Evolutionary conservation across 1,140 invertebrate genomes (phyloP).

Genomic region (Drosophila subpulchrella): DNA sequence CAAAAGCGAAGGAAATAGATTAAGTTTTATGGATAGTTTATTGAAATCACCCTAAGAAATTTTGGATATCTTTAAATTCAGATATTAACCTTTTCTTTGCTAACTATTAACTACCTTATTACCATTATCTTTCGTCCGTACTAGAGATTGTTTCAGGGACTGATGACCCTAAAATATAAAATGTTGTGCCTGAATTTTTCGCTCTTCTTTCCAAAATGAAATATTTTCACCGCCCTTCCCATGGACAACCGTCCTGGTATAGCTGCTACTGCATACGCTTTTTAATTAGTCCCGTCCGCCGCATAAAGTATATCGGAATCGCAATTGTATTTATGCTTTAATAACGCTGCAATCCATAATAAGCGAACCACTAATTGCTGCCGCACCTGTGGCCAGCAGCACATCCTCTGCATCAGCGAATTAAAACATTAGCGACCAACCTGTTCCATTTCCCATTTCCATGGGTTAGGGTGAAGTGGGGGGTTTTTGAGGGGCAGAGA

Average conservation of each 20-base stretch:
- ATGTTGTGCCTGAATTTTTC: neutral
- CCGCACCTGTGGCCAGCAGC: constrained; percentile 36
- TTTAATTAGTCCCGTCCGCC: constrained; percentile 26
- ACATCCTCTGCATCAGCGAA: constrained; percentile 53
- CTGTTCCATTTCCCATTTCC: constrained; percentile 57
- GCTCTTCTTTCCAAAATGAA: neutral
- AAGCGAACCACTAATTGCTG: constrained; percentile 43
- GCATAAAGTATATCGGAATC: constrained; percentile 40
- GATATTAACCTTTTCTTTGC: too few species aligned
- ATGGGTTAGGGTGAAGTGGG: neutral
- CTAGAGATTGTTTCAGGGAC: too few species aligned
- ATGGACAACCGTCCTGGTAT: neutral
- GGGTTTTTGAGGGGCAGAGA: constrained; percentile 3
- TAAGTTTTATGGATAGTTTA: too few species aligned
- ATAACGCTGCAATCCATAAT: constrained; percentile 36
- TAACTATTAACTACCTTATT: too few species aligned
- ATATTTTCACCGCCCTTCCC: neutral
- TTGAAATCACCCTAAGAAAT: too few species aligned
- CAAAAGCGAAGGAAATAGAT: too few species aligned
- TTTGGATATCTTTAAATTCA: too few species aligned
- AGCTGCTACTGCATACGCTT: constrained; percentile 14
- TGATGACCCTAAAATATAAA: neutral
- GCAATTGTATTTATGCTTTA: constrained; percentile 52
- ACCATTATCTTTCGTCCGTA: too few species aligned
- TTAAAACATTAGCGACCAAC: constrained; percentile 70